Conservation (phyloP, 2,888 invertebrate species). For the Portevinia maculata region DNA sequence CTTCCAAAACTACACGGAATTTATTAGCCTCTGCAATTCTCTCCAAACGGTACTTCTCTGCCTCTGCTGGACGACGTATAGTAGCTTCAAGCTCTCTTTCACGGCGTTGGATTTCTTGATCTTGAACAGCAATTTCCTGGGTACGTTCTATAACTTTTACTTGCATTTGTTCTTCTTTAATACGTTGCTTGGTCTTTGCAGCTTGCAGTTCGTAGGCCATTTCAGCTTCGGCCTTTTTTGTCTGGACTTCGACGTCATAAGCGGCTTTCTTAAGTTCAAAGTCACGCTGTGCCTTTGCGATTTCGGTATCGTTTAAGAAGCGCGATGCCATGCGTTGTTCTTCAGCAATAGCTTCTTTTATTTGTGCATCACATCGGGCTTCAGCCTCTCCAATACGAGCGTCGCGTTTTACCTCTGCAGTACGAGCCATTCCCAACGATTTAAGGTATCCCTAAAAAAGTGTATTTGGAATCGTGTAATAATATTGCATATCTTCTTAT, state of each 20-base stretch:
- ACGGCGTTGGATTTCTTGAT: slow-evolving; percentile 96
- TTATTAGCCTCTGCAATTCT: slow-evolving; percentile 97
- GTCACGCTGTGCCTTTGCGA: slow-evolving; percentile 97
- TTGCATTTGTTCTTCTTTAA: slow-evolving; percentile 99
- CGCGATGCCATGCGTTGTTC: slow-evolving; percentile 97
- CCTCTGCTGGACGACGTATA: slow-evolving; percentile 96
- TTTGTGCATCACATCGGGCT: slow-evolving; percentile 92
- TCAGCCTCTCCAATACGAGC: slow-evolving; percentile 99
- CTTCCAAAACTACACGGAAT: slow-evolving; percentile 94
- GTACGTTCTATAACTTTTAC: slow-evolving; percentile 95
- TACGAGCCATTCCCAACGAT: slow-evolving; percentile 97
- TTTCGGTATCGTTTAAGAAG: slow-evolving; percentile 97
- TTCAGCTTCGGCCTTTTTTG: slow-evolving; percentile 93
- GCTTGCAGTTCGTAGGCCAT: slow-evolving; percentile 97
- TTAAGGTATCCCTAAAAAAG: slow-evolving; percentile 87
- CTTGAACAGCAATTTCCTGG: slow-evolving; percentile 97
- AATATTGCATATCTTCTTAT: not conserved
- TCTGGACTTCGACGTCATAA: slow-evolving; percentile 98
- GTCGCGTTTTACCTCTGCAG: slow-evolving; percentile 97
- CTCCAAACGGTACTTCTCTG: slow-evolving; percentile 95
- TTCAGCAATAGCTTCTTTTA: slow-evolving; percentile 94
- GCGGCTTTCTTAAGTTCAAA: slow-evolving; percentile 98
- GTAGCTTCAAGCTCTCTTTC: slow-evolving; percentile 97
- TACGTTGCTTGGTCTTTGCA: slow-evolving; percentile 97
- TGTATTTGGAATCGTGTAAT: slow-evolving; percentile 22